A percentile compares a stretch with the other conserved stretches of the same genome.
phyloP scores from a whole-genome alignment of 2,888 invertebrate species.

The Criorhina ranunculi region DNA sequence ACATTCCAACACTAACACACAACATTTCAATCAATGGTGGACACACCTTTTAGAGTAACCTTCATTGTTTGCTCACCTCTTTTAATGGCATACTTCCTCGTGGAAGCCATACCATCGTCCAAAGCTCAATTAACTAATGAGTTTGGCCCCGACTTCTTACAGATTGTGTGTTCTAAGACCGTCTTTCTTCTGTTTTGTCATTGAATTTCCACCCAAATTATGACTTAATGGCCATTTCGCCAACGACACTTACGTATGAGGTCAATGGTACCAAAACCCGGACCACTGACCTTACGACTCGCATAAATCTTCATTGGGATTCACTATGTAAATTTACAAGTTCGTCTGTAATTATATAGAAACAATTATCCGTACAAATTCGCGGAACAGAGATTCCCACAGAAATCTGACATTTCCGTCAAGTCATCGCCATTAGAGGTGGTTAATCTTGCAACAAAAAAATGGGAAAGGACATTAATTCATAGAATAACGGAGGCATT shows the following conservation, averaged over 20 bases:
- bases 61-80: conserved; percentile 31
- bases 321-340: conserved; percentile 46
- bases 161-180: conserved; percentile 31
- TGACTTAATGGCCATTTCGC: background rate
- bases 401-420: conserved; percentile 43
- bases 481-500: conserved; percentile 34
- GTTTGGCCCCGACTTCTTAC: conserved; percentile 47
- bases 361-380: conserved; percentile 39
- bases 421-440: conserved; percentile 49
- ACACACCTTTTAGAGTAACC: conserved; percentile 46
- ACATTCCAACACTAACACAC: background rate
- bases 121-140: conserved; percentile 66
- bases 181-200: conserved; percentile 7
- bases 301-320: conserved; percentile 16
- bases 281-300: conserved; percentile 47
- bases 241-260: conserved; percentile 17
- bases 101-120: conserved; percentile 31
- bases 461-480: conserved; percentile 14
- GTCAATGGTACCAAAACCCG: conserved; percentile 23
- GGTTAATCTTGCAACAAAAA: conserved; percentile 27
- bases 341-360: conserved; percentile 49
- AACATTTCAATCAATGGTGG: conserved; percentile 11
- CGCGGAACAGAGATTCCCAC: conserved; percentile 18
- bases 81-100: conserved; percentile 25
- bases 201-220: conserved; percentile 35